Base-by-base conservation (phyloP, 2,888 invertebrate species). In the Carabus problematicus region DNA sequence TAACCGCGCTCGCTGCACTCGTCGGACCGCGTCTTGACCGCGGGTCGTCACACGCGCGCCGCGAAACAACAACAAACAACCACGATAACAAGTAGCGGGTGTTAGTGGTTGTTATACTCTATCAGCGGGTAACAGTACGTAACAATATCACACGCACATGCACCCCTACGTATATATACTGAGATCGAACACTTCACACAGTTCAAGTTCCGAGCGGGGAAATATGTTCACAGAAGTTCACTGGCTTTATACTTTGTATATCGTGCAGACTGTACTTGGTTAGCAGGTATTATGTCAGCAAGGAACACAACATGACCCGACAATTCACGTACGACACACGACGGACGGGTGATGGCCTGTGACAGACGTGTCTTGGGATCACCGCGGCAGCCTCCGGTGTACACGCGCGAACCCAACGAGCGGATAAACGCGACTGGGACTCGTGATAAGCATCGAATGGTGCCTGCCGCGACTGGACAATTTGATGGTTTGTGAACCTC, bases 21-120 rank as follows among this genome's bases (percentile, higher is more conserved):
- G 89, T 91, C 91, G 84, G 91, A 91, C 87, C 91, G 90, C 88
- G 88, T 88, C 85, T 85, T 88, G 87, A 74, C 77, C 73, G 76
- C 63, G 62, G 52, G 18, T 19, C 40, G 49, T 18, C 16, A 52
- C 52, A 18, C 8, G 52, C 52, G 52, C 52, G 52, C 19, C 52
- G 52, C 52, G 52, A 52, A 52, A 52, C 9, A 12, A 45, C 40
- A 56, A 56, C 56, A 29, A 29, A 2, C 29, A 6, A 6, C 29
- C 2, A 6, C 29, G 6, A 6, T 29, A 29, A 6, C 29, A 29
- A 29, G 6, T 29, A 29, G 29, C 29, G 29, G 29, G 3, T 29
- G 6, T n/a, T n/a, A n/a, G n/a, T n/a, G n/a, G n/a, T n/a, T n/a
- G n/a, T n/a, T n/a, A n/a, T n/a, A n/a, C n/a, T n/a, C n/a, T n/a